Conservation (phyloP, 2,113 vertebrate species). For the Sisor rabdophorus region DNA sequence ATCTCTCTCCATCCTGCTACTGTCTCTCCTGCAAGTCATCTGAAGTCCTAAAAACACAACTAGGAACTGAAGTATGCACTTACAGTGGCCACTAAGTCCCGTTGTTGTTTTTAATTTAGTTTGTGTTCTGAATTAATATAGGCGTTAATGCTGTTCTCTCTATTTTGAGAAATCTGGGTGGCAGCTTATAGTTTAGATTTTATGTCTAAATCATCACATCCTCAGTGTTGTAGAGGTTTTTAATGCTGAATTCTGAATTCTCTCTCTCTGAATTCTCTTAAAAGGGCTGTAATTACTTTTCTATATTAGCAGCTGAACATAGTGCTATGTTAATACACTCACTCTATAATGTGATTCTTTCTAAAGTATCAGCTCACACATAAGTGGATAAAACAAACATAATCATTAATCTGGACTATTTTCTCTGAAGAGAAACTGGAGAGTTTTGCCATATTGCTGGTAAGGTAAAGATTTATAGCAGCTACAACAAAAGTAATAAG, state of each 20-base stretch:
- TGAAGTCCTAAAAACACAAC: slow-evolving; percentile 19
- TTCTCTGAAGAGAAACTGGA: neutral
- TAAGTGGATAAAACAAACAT: neutral
- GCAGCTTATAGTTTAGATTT: slow-evolving; percentile 20
- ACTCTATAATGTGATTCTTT: neutral
- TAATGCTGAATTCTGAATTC: neutral
- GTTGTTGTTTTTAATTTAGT: neutral
- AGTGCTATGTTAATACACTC: neutral
- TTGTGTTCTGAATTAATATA: slow-evolving; percentile 2
- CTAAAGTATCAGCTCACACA: neutral
- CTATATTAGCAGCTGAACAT: neutral
- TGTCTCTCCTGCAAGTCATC: neutral
- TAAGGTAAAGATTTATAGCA: neutral
- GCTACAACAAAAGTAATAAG: neutral
- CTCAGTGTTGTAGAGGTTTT: neutral
- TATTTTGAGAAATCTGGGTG: slow-evolving; percentile 27
- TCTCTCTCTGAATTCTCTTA: neutral
- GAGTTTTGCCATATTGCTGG: neutral
- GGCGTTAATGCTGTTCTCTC: slow-evolving; percentile 5
- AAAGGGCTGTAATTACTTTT: neutral
- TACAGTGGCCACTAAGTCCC: slow-evolving; percentile 38
- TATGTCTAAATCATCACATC: slow-evolving; percentile 14
- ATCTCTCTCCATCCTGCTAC: slow-evolving; percentile 14
- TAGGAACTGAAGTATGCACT: slow-evolving; percentile 30
- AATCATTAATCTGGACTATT: neutral